phyloP scores from a whole-genome alignment of 2,113 vertebrate species.

The Puffinus mauretanicus region DNA sequence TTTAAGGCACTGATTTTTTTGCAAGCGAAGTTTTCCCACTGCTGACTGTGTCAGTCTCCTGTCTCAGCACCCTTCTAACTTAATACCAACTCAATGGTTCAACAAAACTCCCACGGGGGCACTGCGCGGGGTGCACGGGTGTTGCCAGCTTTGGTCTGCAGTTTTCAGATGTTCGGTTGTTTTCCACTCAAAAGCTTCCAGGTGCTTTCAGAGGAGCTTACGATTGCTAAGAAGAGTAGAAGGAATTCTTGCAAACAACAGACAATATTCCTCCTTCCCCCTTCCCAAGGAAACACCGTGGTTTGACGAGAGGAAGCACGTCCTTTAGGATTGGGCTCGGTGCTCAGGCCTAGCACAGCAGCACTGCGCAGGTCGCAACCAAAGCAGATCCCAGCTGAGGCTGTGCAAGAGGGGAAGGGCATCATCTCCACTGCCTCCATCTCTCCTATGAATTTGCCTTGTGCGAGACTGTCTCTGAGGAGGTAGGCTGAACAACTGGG shows the following conservation, averaged over 20 bases:
- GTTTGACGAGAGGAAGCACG: accelerated
- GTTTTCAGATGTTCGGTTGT: not conserved
- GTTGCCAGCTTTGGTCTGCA: not conserved
- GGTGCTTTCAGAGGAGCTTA: not conserved
- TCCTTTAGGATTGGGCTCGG: accelerated
- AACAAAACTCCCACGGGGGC: not conserved
- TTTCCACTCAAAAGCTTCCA: not conserved
- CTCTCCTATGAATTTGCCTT: not conserved
- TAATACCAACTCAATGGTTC: not conserved
- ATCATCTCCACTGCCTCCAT: not conserved
- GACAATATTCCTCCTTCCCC: not conserved
- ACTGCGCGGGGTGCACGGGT: accelerated
- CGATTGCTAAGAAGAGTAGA: not conserved
- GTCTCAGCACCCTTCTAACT: not conserved
- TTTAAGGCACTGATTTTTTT: not conserved
- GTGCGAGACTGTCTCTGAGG: not conserved
- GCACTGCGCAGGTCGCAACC: not conserved
- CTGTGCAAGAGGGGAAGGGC: not conserved
- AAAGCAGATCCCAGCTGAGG: not conserved
- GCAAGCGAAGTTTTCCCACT: not conserved
- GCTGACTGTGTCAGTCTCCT: not conserved
- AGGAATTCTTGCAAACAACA: not conserved
- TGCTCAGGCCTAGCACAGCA: not conserved
- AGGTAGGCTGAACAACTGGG: accelerated
- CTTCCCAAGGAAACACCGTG: not conserved